Percentiles rank a stretch among this genome's conserved stretches.
Conservation (phyloP, 2,797 vertebrate species). For the Typhlichthys subterraneus region DNA sequence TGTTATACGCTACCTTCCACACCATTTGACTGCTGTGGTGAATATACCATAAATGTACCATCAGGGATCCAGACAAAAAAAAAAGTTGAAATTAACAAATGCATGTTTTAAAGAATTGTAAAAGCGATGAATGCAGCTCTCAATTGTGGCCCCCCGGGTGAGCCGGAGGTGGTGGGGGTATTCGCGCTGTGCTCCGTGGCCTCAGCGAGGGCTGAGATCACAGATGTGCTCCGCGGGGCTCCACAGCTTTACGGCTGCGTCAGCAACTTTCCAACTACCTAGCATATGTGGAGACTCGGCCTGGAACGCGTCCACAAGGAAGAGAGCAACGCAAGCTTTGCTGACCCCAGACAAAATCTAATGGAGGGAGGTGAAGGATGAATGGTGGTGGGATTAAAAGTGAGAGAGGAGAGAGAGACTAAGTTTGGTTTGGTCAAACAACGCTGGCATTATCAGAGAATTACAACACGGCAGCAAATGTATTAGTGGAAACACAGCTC, state of each 20-base stretch:
- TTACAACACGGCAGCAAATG: conserved; percentile 62
- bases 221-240: conserved; percentile 81
- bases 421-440: not conserved
- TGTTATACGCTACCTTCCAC: too few species aligned
- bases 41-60: too few species aligned
- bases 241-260: conserved; percentile 65
- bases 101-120: too few species aligned
- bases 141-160: too few species aligned
- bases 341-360: conserved; percentile 76
- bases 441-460: conserved; percentile 50
- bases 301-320: conserved; percentile 71
- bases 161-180: too few species aligned
- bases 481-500: conserved; percentile 49
- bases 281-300: conserved; percentile 75
- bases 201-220: conserved; percentile 67
- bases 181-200: conserved; percentile 38
- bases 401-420: not conserved
- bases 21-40: too few species aligned
- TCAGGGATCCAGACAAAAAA: too few species aligned
- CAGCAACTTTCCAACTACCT: conserved; percentile 75
- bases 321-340: conserved; percentile 69
- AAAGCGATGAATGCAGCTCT: too few species aligned
- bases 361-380: conserved; percentile 67
- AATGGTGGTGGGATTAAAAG: not conserved
- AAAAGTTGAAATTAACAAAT: too few species aligned